A percentile compares a stretch with the other conserved stretches of the same genome.
Evolutionary conservation across 2,888 invertebrate species (phyloP).

Genomic region (Ceramica pisi): DNA sequence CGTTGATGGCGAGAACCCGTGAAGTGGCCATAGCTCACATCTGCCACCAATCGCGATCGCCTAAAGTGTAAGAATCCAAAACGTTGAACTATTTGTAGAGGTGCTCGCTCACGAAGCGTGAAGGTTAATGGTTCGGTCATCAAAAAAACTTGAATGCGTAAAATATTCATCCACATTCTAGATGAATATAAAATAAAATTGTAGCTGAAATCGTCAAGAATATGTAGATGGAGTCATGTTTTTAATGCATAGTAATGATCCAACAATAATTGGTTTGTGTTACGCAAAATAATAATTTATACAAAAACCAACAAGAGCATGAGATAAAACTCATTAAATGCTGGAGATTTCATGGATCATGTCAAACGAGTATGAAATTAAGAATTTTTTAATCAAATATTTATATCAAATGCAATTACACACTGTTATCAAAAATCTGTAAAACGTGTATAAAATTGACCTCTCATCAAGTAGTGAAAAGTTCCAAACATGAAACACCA

Average conservation of each 20-base stretch:
- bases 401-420: too few relatives aligned
- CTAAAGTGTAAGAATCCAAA: constrained; percentile 9
- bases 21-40: constrained; percentile 53
- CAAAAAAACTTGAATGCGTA: constrained; percentile 17
- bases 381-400: too few relatives aligned
- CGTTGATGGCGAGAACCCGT: constrained; percentile 36
- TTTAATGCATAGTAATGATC: constrained; percentile 34
- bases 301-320: neutral
- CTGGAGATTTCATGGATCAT: neutral
- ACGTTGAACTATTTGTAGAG: constrained; percentile 17
- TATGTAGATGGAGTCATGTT: constrained; percentile 10
- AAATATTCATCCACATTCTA: neutral
- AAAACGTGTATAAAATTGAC: neutral
- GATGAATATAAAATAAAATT: constrained; percentile 10
- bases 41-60: constrained; percentile 34
- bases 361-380: neutral
- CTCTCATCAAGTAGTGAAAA: too few relatives aligned
- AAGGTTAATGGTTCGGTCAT: constrained; percentile 29
- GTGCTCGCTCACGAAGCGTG: constrained; percentile 11
- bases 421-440: neutral
- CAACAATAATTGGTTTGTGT: constrained; percentile 14
- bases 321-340: neutral
- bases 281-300: neutral
- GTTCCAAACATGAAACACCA: neutral
- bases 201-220: neutral